Evolutionary conservation across 2,888 invertebrate genomes (phyloP), one percentile per base, ranked within the genome.

Genomic region (Acanthosepion esculentum): DNA sequence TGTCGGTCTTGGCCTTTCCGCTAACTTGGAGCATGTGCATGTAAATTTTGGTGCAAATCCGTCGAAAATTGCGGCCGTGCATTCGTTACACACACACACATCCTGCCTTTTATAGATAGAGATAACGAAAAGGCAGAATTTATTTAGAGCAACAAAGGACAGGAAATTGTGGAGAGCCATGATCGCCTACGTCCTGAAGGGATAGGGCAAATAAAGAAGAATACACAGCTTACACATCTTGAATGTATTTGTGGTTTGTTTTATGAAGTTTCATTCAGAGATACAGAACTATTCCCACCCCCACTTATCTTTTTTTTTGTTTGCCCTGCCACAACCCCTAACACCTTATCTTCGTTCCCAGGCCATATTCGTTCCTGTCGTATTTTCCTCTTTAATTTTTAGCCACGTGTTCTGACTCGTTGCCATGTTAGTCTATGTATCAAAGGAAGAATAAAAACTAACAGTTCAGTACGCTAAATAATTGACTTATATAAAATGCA

Each of bases 401-500:
- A n/a, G 15, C 33, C 78, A 78, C 78, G 15, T n/a, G 78, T n/a
- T 78, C 33, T 33, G n/a, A 15, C 18, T 33, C 15, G n/a, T 78
- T 78, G n/a, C 15, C n/a, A 26, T 7, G 29, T 64, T 29, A 64
- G 64, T 64, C 26, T 29, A 50, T 50, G 50, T 50, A 50, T 50
- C 15, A 18, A 33, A n/a, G n/a, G 7, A 59, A 7, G 6, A 15
- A 33, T 33, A 33, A 78, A 10, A 33, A 12, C 33, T 15, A 23
- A 78, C 78, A 29, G 78, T 78, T 78, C 33, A 78, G 33, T 78
- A 15, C 12, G 18, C 15, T 33, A 78, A 78, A 78, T 78, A 78
- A 78, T 78, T 78, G n/a, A 78, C 78, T 78, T n/a, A 78, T 78
- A 78, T 78, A 78, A 33, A 78, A 78, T 78, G 78, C 78, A n/a